Conservation (phyloP, 2,797 vertebrate genomes). For the Todus mexicanus region DNA sequence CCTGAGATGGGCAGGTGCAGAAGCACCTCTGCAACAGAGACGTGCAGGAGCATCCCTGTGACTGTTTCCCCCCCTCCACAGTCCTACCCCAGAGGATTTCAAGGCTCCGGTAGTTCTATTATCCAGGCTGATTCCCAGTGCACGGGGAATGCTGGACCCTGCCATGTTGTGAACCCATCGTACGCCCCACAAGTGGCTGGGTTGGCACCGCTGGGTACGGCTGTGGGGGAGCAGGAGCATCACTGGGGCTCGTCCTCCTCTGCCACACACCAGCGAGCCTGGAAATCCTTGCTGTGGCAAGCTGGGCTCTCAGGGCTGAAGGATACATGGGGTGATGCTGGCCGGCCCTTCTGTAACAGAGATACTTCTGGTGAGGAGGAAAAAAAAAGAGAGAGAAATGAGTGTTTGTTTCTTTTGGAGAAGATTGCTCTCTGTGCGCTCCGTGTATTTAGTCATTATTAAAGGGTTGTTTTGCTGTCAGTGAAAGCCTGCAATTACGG, state of each 20-base stretch:
- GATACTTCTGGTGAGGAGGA: background rate
- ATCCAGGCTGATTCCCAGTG: background rate
- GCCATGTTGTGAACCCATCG: accelerated
- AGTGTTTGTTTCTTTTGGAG: conserved; percentile 60
- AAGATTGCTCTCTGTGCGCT: background rate
- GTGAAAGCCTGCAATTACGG: conserved; percentile 53
- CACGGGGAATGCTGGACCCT: background rate
- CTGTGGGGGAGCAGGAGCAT: background rate
- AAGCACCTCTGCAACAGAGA: background rate
- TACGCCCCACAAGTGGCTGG: accelerated
- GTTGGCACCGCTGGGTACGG: accelerated
- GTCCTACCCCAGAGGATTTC: background rate
- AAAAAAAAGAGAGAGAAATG: background rate
- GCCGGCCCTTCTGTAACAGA: background rate
- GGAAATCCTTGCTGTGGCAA: background rate
- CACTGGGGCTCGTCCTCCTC: background rate
- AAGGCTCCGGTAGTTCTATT: background rate
- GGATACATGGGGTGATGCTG: background rate
- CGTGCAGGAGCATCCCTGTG: background rate
- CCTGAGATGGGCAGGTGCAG: background rate
- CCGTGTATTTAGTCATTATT: conserved; percentile 57
- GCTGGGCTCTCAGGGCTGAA: background rate
- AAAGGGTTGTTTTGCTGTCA: conserved; percentile 63
- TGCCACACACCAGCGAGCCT: background rate
- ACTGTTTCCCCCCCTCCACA: too few relatives aligned